These are phyloP conservation scores for Hirudo medicinalis DNA, from an alignment of 1,140 invertebrate species.

Conservation along the genomic window DNA sequence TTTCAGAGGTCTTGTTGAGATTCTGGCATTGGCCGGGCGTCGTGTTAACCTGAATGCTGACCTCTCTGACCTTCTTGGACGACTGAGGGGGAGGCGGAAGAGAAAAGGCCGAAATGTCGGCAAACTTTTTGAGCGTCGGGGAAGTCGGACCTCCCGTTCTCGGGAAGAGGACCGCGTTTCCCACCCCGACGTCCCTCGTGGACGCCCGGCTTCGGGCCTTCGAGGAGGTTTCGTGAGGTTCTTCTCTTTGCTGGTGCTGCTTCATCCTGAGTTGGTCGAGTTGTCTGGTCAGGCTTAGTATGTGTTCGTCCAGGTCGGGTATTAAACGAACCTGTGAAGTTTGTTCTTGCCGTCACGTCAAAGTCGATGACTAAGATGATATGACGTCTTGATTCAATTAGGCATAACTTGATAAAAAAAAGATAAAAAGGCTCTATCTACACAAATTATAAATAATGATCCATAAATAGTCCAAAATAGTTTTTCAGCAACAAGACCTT, in stretches of 20 bases:
- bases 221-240: not conserved
- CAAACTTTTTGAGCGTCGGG: no score
- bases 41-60: not conserved
- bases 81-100: no score
- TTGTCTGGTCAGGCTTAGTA: not conserved
- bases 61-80: not conserved
- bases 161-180: not conserved
- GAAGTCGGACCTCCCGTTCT: not conserved
- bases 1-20: not conserved
- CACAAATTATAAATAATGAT: no score
- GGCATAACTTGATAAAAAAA: no score
- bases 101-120: no score
- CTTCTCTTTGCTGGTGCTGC: not conserved
- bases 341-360: no score
- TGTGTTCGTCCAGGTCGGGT: not conserved
- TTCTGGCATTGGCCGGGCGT: not conserved
- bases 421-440: no score
- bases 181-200: slow-evolving; percentile 1
- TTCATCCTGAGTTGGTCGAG: not conserved
- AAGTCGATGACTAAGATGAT: no score
- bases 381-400: no score
- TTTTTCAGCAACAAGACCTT: no score
- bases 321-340: not conserved
- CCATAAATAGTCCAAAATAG: no score
- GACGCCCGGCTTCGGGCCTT: not conserved